These are phyloP conservation scores for Boulengeromyrus knoepffleri DNA, from an alignment of 2,113 vertebrate genomes.

Conservation along the genomic window DNA sequence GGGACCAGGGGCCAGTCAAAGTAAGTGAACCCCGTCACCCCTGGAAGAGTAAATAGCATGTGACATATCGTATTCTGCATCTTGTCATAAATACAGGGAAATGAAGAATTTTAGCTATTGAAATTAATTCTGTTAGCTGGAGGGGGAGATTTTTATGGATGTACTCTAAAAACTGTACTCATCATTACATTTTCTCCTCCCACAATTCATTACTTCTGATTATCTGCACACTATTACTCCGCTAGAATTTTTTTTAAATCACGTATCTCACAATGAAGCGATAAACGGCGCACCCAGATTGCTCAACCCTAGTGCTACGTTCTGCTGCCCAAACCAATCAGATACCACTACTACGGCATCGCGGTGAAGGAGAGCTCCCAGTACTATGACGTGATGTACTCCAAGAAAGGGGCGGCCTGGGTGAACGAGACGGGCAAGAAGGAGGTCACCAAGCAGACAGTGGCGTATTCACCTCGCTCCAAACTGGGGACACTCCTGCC, in stretches of 20 bases:
- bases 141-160: background rate
- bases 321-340: conserved; percentile 42
- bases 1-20: conserved; percentile 97
- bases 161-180: background rate
- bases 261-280: background rate
- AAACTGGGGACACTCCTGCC: conserved; percentile 96
- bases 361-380: conserved; percentile 96
- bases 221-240: background rate
- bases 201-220: background rate
- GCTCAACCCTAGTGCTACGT: background rate
- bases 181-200: background rate
- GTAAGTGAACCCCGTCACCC: conserved; percentile 62
- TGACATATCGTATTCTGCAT: background rate
- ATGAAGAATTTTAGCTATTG: background rate
- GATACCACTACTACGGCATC: conserved; percentile 98
- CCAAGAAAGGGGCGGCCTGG: conserved; percentile 97
- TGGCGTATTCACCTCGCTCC: conserved; percentile 99
- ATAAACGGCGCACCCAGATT: background rate
- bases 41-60: background rate
- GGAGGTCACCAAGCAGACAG: conserved; percentile 97
- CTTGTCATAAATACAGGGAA: background rate
- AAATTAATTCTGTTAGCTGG: background rate
- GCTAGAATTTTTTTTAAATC: background rate
- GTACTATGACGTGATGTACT: conserved; percentile 99
- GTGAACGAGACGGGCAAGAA: conserved; percentile 98